Percentiles rank a stretch among this genome's conserved stretches.
Evolutionary conservation across 2,113 vertebrate species (phyloP).

Genomic region (Melanostigma gelatinosum): DNA sequence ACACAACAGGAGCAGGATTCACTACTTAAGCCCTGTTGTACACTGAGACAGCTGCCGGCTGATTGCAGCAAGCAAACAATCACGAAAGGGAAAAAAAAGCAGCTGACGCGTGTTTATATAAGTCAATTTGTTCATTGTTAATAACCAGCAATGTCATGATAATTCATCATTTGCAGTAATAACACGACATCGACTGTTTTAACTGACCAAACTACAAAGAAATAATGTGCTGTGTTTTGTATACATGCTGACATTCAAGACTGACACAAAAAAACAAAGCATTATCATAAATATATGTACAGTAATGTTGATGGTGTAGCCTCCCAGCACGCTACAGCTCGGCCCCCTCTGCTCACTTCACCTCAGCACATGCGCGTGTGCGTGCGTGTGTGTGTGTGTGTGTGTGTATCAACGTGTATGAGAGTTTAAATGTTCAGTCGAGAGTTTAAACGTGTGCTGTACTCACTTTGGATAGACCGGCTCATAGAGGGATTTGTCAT

Average conservation of each 20-base stretch:
- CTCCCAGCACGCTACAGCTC: not conserved
- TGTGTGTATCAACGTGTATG: not conserved
- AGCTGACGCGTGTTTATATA: not conserved
- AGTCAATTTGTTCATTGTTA: not conserved
- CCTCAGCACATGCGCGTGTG: not conserved
- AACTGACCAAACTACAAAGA: not conserved
- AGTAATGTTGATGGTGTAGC: not conserved
- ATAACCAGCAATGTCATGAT: not conserved
- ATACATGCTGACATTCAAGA: not conserved
- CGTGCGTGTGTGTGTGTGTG: not conserved
- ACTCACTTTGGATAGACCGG: conserved; percentile 96
- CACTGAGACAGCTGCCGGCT: not conserved
- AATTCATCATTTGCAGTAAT: not conserved
- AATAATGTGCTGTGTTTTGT: not conserved
- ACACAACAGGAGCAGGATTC: not conserved
- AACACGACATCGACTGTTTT: not conserved
- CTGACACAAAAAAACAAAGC: too few relatives aligned
- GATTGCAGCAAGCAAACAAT: not conserved
- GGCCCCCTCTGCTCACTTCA: not conserved
- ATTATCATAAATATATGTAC: not conserved
- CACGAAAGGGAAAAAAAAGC: not conserved
- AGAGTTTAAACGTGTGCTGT: conserved; percentile 47
- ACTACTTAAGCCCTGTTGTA: not conserved
- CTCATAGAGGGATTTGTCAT: conserved; percentile 95
- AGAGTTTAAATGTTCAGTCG: not conserved